Percentiles rank a stretch among this genome's conserved stretches.
Evolutionary conservation across 2,113 vertebrate genomes (phyloP).

Genomic region (Sinosuthora webbiana): DNA sequence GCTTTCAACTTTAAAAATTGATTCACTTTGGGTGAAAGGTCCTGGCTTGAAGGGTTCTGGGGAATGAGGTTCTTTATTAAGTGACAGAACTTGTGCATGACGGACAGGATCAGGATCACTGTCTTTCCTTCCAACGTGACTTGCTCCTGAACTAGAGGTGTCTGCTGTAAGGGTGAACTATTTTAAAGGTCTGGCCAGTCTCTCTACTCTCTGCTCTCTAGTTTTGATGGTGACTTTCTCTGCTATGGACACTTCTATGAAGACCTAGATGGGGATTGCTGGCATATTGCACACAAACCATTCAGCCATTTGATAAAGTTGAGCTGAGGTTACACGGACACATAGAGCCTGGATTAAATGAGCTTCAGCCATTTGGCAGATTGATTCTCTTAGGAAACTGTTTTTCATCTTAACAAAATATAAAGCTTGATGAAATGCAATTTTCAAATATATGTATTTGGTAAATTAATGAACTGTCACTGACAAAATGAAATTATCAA

Average conservation of each 20-base stretch:
- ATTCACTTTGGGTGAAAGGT: constrained; percentile 50
- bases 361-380: not conserved
- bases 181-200: not conserved
- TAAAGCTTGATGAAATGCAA: constrained; percentile 34
- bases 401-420: constrained; percentile 25
- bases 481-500: constrained; percentile 52
- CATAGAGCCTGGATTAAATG: not conserved
- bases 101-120: not conserved
- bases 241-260: not conserved
- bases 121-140: not conserved
- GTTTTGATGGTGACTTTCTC: not conserved
- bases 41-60: constrained; percentile 38
- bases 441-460: constrained; percentile 42
- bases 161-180: not conserved
- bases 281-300: not conserved
- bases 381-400: not conserved
- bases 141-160: not conserved
- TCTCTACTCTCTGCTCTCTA: not conserved
- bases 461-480: constrained; percentile 53
- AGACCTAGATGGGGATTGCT: not conserved
- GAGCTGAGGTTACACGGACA: not conserved
- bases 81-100: not conserved
- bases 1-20: constrained; percentile 51
- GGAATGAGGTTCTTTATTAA: constrained; percentile 44
- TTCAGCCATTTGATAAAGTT: not conserved